Percentiles rank a stretch among this genome's conserved stretches.
Conservation (phyloP, 1,140 invertebrate species). For the Brachionus paranguensis region DNA sequence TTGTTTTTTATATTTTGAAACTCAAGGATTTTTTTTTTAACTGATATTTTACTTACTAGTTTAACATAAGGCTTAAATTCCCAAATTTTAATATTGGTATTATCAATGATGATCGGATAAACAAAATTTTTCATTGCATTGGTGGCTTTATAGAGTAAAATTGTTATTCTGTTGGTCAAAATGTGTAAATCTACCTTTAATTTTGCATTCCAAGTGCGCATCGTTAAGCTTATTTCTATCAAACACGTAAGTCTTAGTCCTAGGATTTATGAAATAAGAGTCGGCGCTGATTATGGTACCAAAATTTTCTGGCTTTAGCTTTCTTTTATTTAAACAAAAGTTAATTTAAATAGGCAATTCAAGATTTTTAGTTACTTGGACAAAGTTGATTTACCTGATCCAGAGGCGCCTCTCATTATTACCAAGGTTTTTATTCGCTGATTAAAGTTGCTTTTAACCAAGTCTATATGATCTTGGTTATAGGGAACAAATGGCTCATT, state of each 20-base stretch:
- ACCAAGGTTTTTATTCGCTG: neutral
- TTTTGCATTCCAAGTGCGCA: neutral
- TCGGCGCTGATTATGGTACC: constrained; percentile 4
- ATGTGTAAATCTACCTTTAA: neutral
- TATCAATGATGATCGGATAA: constrained; percentile 29
- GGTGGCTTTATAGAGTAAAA: neutral
- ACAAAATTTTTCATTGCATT: constrained; percentile 15
- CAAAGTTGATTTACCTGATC: constrained; percentile 39
- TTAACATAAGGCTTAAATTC: constrained; percentile 37
- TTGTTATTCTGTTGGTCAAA: neutral
- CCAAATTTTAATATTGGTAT: constrained; percentile 37
- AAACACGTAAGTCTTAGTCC: neutral
- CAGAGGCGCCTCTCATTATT: constrained; percentile 27
- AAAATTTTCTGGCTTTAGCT: neutral
- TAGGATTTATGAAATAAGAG: neutral
- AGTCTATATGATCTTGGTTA: neutral
- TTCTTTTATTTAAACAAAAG: neutral
- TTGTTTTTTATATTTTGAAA: too few species aligned
- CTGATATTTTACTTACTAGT: neutral
- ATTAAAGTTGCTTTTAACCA: neutral
- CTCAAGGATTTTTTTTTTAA: too few species aligned
- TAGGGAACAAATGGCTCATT: neutral
- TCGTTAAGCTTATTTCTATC: constrained; percentile 27
- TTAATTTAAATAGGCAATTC: neutral
- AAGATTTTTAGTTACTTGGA: neutral